Conservation (phyloP, 2,888 invertebrate genomes). For the Eurytoma adleriae region DNA sequence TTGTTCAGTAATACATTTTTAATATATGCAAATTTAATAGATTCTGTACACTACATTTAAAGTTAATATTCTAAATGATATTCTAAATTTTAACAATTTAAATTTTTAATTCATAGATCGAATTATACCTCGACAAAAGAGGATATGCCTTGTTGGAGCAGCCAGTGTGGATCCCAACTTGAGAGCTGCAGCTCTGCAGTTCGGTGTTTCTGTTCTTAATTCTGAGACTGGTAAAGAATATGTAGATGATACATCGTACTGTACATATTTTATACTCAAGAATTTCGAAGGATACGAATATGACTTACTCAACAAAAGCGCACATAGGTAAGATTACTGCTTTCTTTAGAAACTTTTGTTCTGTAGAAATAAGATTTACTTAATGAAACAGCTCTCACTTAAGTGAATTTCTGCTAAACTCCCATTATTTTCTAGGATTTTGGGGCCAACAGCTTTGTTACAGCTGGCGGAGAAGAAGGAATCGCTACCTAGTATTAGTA, state of each 20-base stretch:
- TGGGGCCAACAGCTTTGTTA: conserved; percentile 88
- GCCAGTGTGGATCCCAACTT: conserved; percentile 78
- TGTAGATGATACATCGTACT: conserved; percentile 79
- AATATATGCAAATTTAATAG: too few relatives aligned
- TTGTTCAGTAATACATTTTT: too few relatives aligned
- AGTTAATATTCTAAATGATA: too few relatives aligned
- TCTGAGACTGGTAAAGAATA: conserved; percentile 81
- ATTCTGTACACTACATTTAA: neutral
- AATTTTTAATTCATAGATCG: conserved; percentile 61
- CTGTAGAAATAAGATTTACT: neutral
- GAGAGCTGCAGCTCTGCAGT: conserved; percentile 80
- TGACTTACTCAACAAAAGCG: conserved; percentile 81
- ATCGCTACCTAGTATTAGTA: conserved; percentile 84
- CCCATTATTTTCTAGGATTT: conserved; percentile 78
- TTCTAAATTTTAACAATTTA: neutral
- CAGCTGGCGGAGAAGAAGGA: conserved; percentile 85
- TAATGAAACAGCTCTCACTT: neutral
- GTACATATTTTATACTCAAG: conserved; percentile 85
- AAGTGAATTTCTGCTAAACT: neutral
- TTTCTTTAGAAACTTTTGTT: conserved; percentile 60
- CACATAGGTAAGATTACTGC: conserved; percentile 77
- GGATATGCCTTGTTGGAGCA: conserved; percentile 82
- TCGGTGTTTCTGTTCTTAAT: conserved; percentile 81
- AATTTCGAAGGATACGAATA: conserved; percentile 86
- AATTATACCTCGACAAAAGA: conserved; percentile 76